A percentile compares a stretch with the other conserved stretches of the same genome.
phyloP scores from a whole-genome alignment of 2,113 vertebrate species.

The Morone saxatilis region DNA sequence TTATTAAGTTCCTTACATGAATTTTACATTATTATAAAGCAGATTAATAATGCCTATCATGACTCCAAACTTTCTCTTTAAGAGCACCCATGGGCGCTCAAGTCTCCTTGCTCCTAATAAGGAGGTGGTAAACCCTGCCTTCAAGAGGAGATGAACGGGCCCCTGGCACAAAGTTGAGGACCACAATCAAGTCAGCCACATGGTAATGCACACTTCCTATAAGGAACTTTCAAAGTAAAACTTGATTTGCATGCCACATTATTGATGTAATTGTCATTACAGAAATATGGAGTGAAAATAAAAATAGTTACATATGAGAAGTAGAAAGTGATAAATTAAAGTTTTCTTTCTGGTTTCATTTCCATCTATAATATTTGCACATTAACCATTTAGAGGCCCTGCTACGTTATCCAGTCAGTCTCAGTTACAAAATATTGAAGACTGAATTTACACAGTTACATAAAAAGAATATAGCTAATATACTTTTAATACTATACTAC shows the following conservation, averaged over 20 bases:
- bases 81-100: conserved; percentile 30
- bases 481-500: not conserved
- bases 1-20: not conserved
- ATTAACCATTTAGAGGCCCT: fast-evolving
- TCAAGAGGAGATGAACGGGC: conserved; percentile 48
- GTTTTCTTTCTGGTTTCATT: not conserved
- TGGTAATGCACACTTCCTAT: not conserved
- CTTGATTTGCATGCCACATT: fast-evolving
- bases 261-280: fast-evolving
- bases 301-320: not conserved
- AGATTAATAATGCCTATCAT: not conserved
- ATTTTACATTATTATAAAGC: not conserved
- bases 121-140: conserved; percentile 56
- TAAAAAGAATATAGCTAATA: too few species aligned
- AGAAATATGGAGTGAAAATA: not conserved
- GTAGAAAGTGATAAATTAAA: not conserved
- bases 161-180: conserved; percentile 28
- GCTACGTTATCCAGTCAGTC: not conserved
- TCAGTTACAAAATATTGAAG: not conserved
- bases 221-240: conserved; percentile 50
- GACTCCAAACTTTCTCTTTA: conserved; percentile 43
- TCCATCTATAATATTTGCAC: not conserved
- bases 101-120: conserved; percentile 66
- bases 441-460: too few species aligned
- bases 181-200: not conserved